Conservation (phyloP, 2,797 vertebrate genomes). For the Sparidentex hasta region DNA sequence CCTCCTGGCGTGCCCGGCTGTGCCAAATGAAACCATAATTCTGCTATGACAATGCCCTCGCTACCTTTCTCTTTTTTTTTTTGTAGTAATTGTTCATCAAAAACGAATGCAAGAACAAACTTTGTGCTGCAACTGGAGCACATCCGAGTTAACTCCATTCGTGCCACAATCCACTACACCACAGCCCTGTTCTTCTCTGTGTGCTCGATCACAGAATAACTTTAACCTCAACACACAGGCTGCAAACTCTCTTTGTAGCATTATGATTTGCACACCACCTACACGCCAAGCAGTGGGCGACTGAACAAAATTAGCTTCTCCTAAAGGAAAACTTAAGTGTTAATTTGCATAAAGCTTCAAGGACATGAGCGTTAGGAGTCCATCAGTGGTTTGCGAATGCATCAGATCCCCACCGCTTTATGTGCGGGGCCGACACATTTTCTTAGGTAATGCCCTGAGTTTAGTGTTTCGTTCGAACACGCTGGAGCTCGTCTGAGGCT, state of each 20-base stretch:
- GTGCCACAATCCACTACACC: background rate
- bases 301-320: conserved; percentile 34
- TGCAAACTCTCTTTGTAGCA: conserved; percentile 26
- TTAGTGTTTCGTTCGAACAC: conserved; percentile 39
- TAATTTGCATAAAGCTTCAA: conserved; percentile 44
- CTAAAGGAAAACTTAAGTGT: conserved; percentile 38
- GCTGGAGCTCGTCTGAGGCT: conserved; percentile 34
- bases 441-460: conserved; percentile 28
- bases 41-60: conserved; percentile 57
- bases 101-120: conserved; percentile 53
- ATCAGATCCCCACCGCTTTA: conserved; percentile 18
- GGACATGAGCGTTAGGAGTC: conserved; percentile 13
- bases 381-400: conserved; percentile 9
- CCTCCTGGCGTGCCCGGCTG: conserved; percentile 30
- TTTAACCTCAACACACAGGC: conserved; percentile 18
- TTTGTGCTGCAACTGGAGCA: conserved; percentile 38
- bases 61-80: conserved; percentile 9
- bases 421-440: conserved; percentile 16
- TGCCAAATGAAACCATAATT: conserved; percentile 67
- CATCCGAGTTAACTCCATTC: conserved; percentile 32
- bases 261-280: conserved; percentile 48
- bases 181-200: background rate
- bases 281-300: conserved; percentile 48
- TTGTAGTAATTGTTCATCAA: conserved; percentile 50
- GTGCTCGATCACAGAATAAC: conserved; percentile 12